Conservation (phyloP, 2,888 invertebrate species). For the Prenolepis imparis region DNA sequence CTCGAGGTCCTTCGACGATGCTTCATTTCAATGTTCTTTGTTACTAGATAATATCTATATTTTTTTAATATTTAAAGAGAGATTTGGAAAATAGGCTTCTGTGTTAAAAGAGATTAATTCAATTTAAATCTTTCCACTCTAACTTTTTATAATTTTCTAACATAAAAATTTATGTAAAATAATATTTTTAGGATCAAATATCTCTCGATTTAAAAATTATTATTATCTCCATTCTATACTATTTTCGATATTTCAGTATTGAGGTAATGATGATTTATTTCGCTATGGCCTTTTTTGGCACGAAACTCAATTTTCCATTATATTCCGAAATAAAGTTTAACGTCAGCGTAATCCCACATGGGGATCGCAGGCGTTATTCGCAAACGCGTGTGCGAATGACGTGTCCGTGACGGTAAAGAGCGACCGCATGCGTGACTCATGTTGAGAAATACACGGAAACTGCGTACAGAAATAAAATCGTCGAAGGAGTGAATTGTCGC, state of each 20-base stretch:
- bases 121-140: not conserved
- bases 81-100: not conserved
- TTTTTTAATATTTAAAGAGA: not conserved
- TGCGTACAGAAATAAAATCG: conserved; percentile 60
- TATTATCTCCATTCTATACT: not conserved
- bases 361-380: conserved; percentile 40
- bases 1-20: not conserved
- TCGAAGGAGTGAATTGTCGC: conserved; percentile 38
- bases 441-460: conserved; percentile 60
- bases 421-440: conserved; percentile 55
- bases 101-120: not conserved
- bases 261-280: not conserved
- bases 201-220: not conserved
- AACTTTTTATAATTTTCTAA: not conserved
- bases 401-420: conserved; percentile 54
- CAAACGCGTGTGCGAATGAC: conserved; percentile 41
- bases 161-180: not conserved
- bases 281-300: not conserved
- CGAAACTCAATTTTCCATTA: not conserved
- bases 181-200: not conserved
- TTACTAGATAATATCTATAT: not conserved
- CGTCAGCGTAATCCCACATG: conserved; percentile 11
- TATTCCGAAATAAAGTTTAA: conserved; percentile 19
- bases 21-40: not conserved
- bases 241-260: not conserved